phyloP scores from a whole-genome alignment of 2,888 invertebrate genomes.

The Diploptera punctata region DNA sequence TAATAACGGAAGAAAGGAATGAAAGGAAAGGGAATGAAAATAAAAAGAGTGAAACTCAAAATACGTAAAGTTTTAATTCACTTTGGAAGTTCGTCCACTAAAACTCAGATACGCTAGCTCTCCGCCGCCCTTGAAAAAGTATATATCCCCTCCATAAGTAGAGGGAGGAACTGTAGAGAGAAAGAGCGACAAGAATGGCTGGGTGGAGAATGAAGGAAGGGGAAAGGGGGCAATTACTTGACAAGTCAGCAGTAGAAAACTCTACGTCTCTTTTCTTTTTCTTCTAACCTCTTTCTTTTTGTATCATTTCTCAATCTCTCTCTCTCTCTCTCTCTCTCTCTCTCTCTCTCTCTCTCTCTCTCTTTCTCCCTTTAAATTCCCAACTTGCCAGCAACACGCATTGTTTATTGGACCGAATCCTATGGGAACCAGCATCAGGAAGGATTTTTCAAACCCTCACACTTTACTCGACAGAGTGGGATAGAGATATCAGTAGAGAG shows the following conservation, averaged over 20 bases:
- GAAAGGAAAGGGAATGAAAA: too few species aligned
- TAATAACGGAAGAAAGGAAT: too few species aligned
- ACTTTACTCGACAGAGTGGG: not conserved
- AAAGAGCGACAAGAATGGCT: not conserved
- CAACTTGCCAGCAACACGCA: conserved; percentile 33
- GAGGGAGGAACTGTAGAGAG: conserved; percentile 12
- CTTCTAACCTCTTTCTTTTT: not conserved
- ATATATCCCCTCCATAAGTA: not conserved
- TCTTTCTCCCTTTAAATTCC: conserved; percentile 14
- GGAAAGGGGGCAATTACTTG: conserved; percentile 36
- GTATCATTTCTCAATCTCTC: conserved; percentile 14
- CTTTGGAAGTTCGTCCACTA: conserved; percentile 41
- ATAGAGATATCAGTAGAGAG: not conserved
- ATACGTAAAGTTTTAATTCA: conserved; percentile 42
- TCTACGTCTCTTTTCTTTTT: conserved; percentile 18
- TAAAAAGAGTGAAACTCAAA: conserved; percentile 24
- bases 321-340: too few species aligned
- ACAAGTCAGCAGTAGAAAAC: conserved; percentile 32
- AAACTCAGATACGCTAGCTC: not conserved
- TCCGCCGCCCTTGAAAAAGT: not conserved
- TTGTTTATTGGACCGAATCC: conserved; percentile 30
- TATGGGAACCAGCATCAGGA: conserved; percentile 22
- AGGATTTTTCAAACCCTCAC: conserved; percentile 29
- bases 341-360: not conserved
- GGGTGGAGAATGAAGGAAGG: not conserved